Evolutionary conservation across 2,797 vertebrate genomes (phyloP), one percentile per base, ranked within the genome.

Genomic region (Ctenosaura bakeri): DNA sequence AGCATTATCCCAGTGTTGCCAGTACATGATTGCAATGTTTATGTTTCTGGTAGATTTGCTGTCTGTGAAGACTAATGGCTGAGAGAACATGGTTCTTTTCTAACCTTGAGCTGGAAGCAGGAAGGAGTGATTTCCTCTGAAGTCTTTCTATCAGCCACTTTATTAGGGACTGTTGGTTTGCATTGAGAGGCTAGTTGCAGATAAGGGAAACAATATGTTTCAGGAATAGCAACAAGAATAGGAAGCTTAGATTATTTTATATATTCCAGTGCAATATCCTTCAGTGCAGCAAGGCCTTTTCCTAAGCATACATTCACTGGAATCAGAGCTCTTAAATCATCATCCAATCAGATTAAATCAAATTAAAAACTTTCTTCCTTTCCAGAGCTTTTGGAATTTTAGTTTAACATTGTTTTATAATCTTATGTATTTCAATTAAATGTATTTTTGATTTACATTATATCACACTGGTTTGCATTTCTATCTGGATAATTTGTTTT

Each of bases 141-240:
- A 77, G 89, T 54, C 13, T 2, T 59, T 78, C 74, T 81, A 92
- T 88, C 92, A 92, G 10, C 24, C 54, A 18, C 32, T 13, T 46
- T 9, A 22, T 54, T 66, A 8, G 0, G 88, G 94, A 46, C 46
- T 69, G 71, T 79, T 92, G 88, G 78, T 81, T 81, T 66, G 1
- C 81, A 88, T 64, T 88, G 87, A 81, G 83, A 90, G 73, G 93
- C 90, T 89, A 91, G 88, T 85, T 92, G 78, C 85, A 90, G 90
- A 92, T 92, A 89, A 50, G 88, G 87, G 71, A 92, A 88, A 88
- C 85, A 94, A 95, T 95, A 93, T 92, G 92, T 94, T 94, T 94
- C 86, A 93, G 92, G 14, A 93, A 94, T 91, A 89, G 94, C 95
- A 95, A 94, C 88, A 94, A 83, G 86, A 71, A 74, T 69, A 84